Conservation (phyloP, 1,140 invertebrate species). For the Caenorhabditis latens region DNA sequence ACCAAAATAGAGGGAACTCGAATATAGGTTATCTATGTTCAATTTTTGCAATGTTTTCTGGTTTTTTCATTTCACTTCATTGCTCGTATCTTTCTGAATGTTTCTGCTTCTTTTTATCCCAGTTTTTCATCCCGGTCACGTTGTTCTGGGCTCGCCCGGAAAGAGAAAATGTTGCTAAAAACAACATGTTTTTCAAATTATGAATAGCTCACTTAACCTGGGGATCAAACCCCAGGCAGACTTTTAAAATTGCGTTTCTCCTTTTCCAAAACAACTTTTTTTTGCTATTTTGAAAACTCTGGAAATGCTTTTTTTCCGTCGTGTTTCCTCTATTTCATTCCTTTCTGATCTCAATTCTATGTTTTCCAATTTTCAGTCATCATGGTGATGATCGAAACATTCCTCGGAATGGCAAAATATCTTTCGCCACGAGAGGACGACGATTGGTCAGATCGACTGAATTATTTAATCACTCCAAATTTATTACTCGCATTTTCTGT, state of each 20-base stretch:
- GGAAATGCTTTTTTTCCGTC: neutral
- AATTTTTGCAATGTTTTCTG: no score
- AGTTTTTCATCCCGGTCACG: no score
- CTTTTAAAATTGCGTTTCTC: neutral
- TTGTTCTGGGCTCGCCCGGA: neutral
- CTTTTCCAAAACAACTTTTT: neutral
- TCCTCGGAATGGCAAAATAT: slow-evolving; percentile 75
- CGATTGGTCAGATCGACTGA: slow-evolving; percentile 73
- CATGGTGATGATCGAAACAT: slow-evolving; percentile 75
- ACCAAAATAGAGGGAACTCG: no score
- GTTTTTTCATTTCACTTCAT: no score
- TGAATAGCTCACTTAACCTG: slow-evolving; percentile 4
- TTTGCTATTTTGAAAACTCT: no score
- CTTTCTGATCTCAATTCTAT: neutral
- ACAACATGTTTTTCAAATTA: slow-evolving; percentile 42
- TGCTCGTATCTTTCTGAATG: no score
- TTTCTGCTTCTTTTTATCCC: no score
- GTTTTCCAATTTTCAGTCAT: slow-evolving; percentile 43
- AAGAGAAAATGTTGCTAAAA: neutral
- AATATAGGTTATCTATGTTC: no score
- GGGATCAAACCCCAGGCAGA: neutral
- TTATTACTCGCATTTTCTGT: slow-evolving; percentile 75
- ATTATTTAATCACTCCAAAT: slow-evolving; percentile 76
- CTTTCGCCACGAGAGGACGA: slow-evolving; percentile 73
- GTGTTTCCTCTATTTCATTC: neutral